Conservation (phyloP, 2,888 invertebrate genomes). For the Escarpia spicata region DNA sequence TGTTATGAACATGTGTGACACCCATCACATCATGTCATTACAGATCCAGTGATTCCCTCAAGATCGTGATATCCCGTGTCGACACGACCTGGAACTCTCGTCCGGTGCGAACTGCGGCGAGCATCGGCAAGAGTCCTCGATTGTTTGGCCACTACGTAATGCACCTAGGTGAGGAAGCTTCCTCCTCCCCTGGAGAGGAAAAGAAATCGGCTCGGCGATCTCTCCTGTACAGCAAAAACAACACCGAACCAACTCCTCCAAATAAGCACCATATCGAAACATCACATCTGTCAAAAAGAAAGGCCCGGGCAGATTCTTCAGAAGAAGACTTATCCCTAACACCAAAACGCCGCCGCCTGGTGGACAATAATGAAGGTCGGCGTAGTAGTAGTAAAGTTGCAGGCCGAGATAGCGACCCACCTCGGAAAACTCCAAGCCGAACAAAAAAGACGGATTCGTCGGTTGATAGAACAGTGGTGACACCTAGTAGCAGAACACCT, state of each 20-base stretch:
- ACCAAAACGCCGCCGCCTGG: neutral
- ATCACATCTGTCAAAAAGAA: neutral
- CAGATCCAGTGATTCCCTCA: constrained; percentile 9
- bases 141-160: neutral
- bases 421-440: neutral
- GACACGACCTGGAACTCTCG: constrained; percentile 3
- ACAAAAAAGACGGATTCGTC: neutral
- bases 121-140: neutral
- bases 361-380: neutral
- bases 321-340: neutral
- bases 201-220: neutral
- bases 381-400: neutral
- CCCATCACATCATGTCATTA: neutral
- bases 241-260: neutral
- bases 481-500: neutral
- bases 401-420: neutral
- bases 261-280: neutral
- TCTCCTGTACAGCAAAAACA: neutral
- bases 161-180: neutral
- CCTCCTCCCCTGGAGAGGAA: neutral
- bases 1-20: neutral
- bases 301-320: neutral
- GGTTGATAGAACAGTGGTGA: neutral
- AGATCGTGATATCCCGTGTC: neutral
- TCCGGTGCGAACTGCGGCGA: neutral